Evolutionary conservation across 2,113 vertebrate species (phyloP), one percentile per base, ranked within the genome.

Genomic region (Toxotes chatareus): DNA sequence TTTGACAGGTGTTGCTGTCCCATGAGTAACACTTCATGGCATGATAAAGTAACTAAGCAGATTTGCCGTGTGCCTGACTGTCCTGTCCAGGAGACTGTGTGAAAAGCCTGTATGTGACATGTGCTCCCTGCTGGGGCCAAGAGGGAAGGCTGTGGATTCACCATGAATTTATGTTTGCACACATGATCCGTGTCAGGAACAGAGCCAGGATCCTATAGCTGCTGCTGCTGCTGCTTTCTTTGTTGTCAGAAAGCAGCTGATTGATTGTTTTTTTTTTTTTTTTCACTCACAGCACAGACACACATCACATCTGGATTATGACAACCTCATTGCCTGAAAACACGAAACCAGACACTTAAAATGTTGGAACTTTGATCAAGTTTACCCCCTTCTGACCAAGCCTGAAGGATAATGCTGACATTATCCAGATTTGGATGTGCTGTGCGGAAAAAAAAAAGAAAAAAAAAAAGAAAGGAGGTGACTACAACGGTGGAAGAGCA

Each of bases 31-130:
- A 80, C 91, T 80, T 83, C 79, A 78, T 76, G 89, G 82, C 89
- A 86, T 89, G 84, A 90, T 87, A 89, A 91, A 91, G 92, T 88
- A 88, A 90, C 86, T 93, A 90, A 92, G 88, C 87, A 91, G 92
- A 90, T 91, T 89, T 92, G 86, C 87, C 61, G 68, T 92, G 86
- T 78, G 86, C 82, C 90, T 86, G 79, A 84, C 82, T 81, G 85
- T 90, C 89, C 89, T 90, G 88, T 92, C 88, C 85, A 62, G 85
- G 86, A 78, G 83, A 76, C 59, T 71, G 89, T 88, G 91, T 91
- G 92, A 94, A 93, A 90, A 91, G 89, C 82, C 72, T 94, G 55
- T 36, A 89, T 73, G 86, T 91, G 93, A 86, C 93, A 86, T 88
- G 88, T 85, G 86, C 88, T 92, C 91, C 88, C 85, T 79, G 86